Base-by-base conservation (phyloP, 2,113 vertebrate genomes). In the Microcebus griseorufus region DNA sequence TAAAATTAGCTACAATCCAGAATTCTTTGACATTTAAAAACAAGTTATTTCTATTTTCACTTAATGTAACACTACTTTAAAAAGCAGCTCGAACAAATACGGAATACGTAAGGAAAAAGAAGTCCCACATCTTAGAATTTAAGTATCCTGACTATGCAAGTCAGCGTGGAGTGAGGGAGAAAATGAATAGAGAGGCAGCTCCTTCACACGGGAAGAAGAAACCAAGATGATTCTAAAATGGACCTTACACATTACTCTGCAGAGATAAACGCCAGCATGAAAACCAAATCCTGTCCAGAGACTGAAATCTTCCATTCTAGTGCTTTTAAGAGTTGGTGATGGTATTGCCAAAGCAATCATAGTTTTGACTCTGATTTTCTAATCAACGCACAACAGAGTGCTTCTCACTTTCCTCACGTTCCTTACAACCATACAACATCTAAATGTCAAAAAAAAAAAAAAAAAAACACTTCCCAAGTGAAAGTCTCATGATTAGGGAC, bases 1-100 rank as follows among this genome's bases (percentile, higher is more conserved):
- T 73, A 91, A 94, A 84, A 88, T 69, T 88, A 85, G 45, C 93
- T 81, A 55, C 5, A 84, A 76, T 17, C 17, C 58, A 88, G 62
- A 86, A 67, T 45, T 58, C 45, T 18, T 70, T 72, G 65, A 94
- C 29, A 85, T 32, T 89, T 62, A 29, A 58, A 90, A 85, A 58
- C 29, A 93, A 82, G 39, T 60, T 60, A 51, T 48, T 92, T 90
- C 5, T 93, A 88, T 67, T 73, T 39, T 27, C 23, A 64, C 3
- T 1, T 64, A 29, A 64, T 29, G 62, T 64, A 64, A 64, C 27
- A 29, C 62, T 64, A 29, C 62, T 64, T 27, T 69, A 48, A 45
- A 75, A 76, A 62, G 27, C 13, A 70, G 14, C 60, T 51, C 73
- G 22, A 87, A 42, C 12, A 95, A 82, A 88, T 37, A 34, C 7